Percentiles rank a stretch among this genome's conserved stretches.
phyloP scores from a whole-genome alignment of 2,888 invertebrate species.

The Habrosyne pyritoides region DNA sequence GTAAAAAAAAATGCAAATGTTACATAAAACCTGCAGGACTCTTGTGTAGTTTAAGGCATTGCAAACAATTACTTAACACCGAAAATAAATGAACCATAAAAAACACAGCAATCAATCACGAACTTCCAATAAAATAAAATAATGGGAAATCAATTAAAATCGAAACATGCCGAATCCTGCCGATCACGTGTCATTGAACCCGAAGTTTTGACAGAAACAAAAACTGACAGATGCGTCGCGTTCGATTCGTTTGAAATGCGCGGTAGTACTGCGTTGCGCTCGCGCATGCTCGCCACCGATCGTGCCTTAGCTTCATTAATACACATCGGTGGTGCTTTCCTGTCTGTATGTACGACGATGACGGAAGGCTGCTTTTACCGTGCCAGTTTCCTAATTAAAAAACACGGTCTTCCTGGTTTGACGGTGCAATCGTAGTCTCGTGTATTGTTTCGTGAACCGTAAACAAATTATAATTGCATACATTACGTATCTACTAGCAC shows the following conservation, averaged over 20 bases:
- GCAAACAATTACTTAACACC: not conserved
- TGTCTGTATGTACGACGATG: conserved; percentile 59
- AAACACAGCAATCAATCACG: conserved; percentile 27
- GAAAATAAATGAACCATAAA: conserved; percentile 10
- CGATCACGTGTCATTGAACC: conserved; percentile 58
- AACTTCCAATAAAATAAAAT: conserved; percentile 28
- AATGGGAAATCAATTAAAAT: conserved; percentile 36
- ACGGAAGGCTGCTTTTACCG: conserved; percentile 79
- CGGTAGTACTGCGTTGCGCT: conserved; percentile 68
- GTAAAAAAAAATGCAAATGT: no score
- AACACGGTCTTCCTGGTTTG: conserved; percentile 43
- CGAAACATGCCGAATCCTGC: conserved; percentile 34
- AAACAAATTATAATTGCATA: conserved; percentile 16
- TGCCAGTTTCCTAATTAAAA: conserved; percentile 81
- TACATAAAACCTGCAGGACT: not conserved
- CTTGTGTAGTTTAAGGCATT: not conserved
- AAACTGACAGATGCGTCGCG: conserved; percentile 50
- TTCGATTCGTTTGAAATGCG: conserved; percentile 65
- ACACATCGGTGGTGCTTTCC: conserved; percentile 77
- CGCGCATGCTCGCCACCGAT: conserved; percentile 55
- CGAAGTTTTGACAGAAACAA: conserved; percentile 43
- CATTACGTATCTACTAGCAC: not conserved
- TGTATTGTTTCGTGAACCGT: conserved; percentile 26
- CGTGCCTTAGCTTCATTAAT: conserved; percentile 76
- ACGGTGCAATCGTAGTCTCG: conserved; percentile 29